Conservation (phyloP, 2,113 vertebrate genomes). For the Xenopus borealis region DNA sequence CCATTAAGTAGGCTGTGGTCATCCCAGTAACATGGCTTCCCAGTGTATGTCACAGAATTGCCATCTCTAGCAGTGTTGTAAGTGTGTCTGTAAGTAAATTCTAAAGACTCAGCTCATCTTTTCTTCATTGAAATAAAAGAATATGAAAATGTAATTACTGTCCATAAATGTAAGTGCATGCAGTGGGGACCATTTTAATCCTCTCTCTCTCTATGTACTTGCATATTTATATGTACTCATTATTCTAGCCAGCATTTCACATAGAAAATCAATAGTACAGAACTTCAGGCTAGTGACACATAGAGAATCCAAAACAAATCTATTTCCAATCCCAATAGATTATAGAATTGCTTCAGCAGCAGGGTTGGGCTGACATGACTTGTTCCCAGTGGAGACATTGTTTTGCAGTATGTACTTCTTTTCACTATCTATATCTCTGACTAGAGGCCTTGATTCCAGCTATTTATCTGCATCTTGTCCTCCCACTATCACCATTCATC, state of each 20-base stretch:
- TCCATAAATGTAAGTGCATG: background rate
- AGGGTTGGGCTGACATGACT: conserved; percentile 28
- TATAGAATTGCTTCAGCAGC: conserved; percentile 42
- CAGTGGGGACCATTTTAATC: background rate
- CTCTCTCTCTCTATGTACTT: conserved; percentile 2
- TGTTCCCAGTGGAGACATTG: conserved; percentile 40
- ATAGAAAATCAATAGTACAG: conserved; percentile 35
- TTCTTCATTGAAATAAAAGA: background rate
- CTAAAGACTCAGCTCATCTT: too few relatives aligned
- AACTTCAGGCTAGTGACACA: conserved; percentile 37
- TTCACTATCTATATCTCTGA: conserved; percentile 26
- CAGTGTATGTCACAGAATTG: too few relatives aligned
- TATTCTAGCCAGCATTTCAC: conserved; percentile 36
- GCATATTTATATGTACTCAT: conserved; percentile 42
- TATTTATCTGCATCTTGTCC: conserved; percentile 38
- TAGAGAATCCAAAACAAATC: conserved; percentile 42
- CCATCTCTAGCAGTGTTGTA: too few relatives aligned
- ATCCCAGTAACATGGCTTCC: too few relatives aligned
- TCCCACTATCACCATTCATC: conserved; percentile 23
- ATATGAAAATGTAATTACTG: background rate
- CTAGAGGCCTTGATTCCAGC: conserved; percentile 27
- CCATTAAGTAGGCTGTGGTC: too few relatives aligned
- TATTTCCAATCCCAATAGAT: conserved; percentile 46
- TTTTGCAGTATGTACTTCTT: conserved; percentile 29
- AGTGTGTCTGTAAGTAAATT: too few relatives aligned